These are phyloP conservation scores for Hippocampus mohnikei DNA, from an alignment of 2,113 vertebrate genomes.

Conservation along the genomic window DNA sequence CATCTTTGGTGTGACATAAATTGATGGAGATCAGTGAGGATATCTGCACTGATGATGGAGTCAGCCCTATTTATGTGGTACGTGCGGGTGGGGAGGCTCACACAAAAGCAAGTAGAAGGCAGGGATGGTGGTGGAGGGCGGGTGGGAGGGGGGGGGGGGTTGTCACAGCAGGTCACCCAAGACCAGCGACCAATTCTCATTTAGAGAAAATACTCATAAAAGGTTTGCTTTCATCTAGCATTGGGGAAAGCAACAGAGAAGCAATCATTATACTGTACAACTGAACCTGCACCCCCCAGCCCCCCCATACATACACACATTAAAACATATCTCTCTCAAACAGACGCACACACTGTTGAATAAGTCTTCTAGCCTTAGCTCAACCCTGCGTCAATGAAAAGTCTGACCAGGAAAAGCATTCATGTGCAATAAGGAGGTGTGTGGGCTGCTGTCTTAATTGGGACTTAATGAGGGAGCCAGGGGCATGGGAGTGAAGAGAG, in stretches of 20 bases:
- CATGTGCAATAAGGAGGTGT: conserved; percentile 58
- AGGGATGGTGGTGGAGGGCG: conserved; percentile 36
- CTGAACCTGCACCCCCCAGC: conserved; percentile 10
- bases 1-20: conserved; percentile 68
- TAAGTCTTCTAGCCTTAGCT: conserved; percentile 58
- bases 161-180: conserved; percentile 60
- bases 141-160: conserved; percentile 38
- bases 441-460: conserved; percentile 66
- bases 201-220: conserved; percentile 64
- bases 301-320: not conserved
- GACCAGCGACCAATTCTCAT: conserved; percentile 55
- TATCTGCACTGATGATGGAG: conserved; percentile 54
- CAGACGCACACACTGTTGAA: conserved; percentile 38
- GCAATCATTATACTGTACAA: conserved; percentile 58
- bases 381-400: conserved; percentile 64
- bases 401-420: conserved; percentile 58
- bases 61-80: conserved; percentile 41
- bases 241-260: conserved; percentile 48
- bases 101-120: conserved; percentile 45
- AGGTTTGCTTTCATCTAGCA: conserved; percentile 66
- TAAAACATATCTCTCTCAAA: not conserved
- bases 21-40: conserved; percentile 74
- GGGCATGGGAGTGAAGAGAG: conserved; percentile 28
- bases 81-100: conserved; percentile 37
- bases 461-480: conserved; percentile 69